These are phyloP conservation scores for Phyllostomus discolor DNA, from an alignment of 2,113 vertebrate species.

Conservation along the genomic window DNA sequence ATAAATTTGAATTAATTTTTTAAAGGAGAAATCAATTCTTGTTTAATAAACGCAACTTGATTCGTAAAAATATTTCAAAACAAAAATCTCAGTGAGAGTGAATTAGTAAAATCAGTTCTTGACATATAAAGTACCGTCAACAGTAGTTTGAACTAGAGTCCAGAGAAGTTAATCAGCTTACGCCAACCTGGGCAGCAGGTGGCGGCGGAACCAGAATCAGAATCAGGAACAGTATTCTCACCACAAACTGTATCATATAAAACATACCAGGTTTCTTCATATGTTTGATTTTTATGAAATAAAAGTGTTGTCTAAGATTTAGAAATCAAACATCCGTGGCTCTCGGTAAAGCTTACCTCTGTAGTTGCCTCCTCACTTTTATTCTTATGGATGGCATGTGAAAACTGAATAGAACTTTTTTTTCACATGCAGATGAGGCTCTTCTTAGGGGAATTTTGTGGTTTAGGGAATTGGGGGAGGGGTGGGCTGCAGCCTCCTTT, in stretches of 20 bases:
- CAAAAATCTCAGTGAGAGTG: background rate
- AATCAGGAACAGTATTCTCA: background rate
- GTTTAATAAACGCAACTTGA: background rate
- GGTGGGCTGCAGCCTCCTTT: background rate
- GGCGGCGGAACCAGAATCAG: background rate
- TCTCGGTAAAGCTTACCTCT: background rate
- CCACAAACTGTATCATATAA: background rate
- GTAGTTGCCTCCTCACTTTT: background rate
- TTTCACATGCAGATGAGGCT: background rate
- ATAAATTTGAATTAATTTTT: background rate
- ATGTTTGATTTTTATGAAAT: background rate
- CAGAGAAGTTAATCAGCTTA: background rate
- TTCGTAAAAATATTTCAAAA: constrained; percentile 26
- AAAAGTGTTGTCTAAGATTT: background rate
- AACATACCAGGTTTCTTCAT: background rate
- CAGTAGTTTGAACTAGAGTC: background rate
- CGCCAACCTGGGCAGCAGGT: background rate
- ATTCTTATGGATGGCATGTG: background rate
- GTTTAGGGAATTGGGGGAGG: background rate
- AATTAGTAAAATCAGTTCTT: background rate
- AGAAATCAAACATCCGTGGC: background rate
- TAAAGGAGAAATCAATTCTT: background rate
- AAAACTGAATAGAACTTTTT: background rate
- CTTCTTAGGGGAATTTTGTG: background rate
- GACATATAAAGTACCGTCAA: background rate